Percentiles rank a stretch among this genome's conserved stretches.
phyloP scores from a whole-genome alignment of 1,140 invertebrate genomes.

The Scylla paramamosain region DNA sequence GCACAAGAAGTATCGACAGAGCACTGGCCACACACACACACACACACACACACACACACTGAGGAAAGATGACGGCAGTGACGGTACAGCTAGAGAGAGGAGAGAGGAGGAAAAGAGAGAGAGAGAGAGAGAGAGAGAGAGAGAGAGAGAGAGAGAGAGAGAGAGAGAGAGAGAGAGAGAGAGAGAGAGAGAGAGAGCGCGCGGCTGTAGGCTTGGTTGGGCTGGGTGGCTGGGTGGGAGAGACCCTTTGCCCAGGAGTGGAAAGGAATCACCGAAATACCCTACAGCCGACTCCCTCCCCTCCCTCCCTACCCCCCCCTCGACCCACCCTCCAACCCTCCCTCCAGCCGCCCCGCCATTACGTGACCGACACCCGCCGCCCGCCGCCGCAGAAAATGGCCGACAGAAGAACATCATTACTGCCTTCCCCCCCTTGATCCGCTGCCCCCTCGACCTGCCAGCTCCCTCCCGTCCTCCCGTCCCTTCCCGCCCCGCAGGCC shows the following conservation, averaged over 20 bases:
- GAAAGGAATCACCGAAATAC: not conserved
- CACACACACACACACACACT: not conserved
- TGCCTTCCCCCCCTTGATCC: not conserved
- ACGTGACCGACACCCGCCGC: not conserved
- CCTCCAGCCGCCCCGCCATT: not conserved
- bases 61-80: too few species aligned
- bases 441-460: not conserved
- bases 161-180: not conserved
- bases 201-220: too few species aligned
- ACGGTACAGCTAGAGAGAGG: not conserved
- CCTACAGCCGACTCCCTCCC: not conserved
- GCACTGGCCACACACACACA: constrained; percentile 37
- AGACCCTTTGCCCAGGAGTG: not conserved
- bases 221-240: not conserved
- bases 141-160: not conserved
- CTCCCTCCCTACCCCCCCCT: not conserved
- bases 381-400: not conserved
- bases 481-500: not conserved
- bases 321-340: not conserved
- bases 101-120: not conserved
- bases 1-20: not conserved
- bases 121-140: constrained; percentile 3
- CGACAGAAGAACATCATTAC: constrained; percentile 1
- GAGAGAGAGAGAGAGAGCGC: not conserved
- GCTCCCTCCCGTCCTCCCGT: not conserved